Evolutionary conservation across 2,113 vertebrate species (phyloP).

Genomic region (Bos taurus): DNA sequence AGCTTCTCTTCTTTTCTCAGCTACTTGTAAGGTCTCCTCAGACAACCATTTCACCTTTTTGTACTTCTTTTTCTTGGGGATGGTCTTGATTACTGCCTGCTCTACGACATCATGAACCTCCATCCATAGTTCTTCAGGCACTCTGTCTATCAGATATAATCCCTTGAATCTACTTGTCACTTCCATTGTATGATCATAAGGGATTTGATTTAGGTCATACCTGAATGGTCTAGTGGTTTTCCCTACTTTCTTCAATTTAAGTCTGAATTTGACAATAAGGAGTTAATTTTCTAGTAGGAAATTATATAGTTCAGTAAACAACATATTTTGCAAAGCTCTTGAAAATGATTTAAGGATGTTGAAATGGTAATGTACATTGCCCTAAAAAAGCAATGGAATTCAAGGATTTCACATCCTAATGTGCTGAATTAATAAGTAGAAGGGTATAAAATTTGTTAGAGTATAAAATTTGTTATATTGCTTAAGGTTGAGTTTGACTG

Average conservation of each 20-base stretch:
- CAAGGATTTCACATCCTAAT: neutral
- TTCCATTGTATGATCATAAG: neutral
- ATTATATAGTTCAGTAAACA: neutral
- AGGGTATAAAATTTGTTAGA: neutral
- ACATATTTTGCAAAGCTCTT: neutral
- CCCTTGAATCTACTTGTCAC: neutral
- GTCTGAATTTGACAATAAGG: neutral
- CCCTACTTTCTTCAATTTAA: neutral
- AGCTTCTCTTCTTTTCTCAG: neutral
- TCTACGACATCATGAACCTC: accelerated
- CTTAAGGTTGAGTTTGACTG: neutral
- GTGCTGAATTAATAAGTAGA: neutral
- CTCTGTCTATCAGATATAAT: neutral
- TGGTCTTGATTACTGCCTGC: neutral
- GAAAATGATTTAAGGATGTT: neutral
- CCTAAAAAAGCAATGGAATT: neutral
- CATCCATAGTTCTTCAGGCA: neutral
- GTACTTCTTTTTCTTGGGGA: neutral
- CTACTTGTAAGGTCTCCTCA: neutral
- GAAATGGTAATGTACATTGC: neutral
- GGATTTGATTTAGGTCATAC: neutral
- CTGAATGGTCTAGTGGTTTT: neutral
- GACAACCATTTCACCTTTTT: neutral
- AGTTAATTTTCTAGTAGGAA: neutral
- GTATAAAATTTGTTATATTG: neutral